Conservation (phyloP, 1,140 invertebrate genomes). For the Tachypleus tridentatus region DNA sequence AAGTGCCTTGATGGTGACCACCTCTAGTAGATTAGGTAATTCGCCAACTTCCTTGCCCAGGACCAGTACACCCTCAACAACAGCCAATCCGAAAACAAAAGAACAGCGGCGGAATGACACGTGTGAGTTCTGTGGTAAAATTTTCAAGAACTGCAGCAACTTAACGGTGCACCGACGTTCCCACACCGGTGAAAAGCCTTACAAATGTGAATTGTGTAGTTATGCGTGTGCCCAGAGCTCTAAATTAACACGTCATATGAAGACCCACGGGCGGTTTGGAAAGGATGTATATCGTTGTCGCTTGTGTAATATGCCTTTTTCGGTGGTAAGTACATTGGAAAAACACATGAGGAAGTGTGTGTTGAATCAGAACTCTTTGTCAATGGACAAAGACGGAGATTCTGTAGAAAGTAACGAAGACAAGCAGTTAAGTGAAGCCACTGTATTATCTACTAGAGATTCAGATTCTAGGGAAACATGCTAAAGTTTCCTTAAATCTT, state of each 20-base stretch:
- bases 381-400: too few species aligned
- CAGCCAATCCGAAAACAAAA: constrained; percentile 45
- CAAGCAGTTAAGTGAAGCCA: too few species aligned
- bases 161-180: constrained; percentile 90
- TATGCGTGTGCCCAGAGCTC: constrained; percentile 99
- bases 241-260: constrained; percentile 99
- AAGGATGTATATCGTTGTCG: constrained; percentile 97
- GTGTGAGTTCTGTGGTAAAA: constrained; percentile 95
- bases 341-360: constrained; percentile 99
- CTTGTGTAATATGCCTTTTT: constrained; percentile 99
- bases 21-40: not conserved
- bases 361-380: constrained; percentile 59
- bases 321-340: constrained; percentile 95
- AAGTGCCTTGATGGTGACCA: constrained; percentile 36
- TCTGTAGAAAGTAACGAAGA: too few species aligned
- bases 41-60: not conserved
- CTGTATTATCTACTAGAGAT: too few species aligned
- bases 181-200: constrained; percentile 97
- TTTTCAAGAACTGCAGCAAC: constrained; percentile 98
- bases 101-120: constrained; percentile 87
- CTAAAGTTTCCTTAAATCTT: too few species aligned
- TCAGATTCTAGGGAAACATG: too few species aligned
- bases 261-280: constrained; percentile 94
- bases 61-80: constrained; percentile 24
- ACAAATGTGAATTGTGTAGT: constrained; percentile 96